Percentiles rank a stretch among this genome's conserved stretches.
These are phyloP conservation scores for Drosophila neutralis DNA, from an alignment of 2,888 invertebrate genomes.

Conservation along the genomic window DNA sequence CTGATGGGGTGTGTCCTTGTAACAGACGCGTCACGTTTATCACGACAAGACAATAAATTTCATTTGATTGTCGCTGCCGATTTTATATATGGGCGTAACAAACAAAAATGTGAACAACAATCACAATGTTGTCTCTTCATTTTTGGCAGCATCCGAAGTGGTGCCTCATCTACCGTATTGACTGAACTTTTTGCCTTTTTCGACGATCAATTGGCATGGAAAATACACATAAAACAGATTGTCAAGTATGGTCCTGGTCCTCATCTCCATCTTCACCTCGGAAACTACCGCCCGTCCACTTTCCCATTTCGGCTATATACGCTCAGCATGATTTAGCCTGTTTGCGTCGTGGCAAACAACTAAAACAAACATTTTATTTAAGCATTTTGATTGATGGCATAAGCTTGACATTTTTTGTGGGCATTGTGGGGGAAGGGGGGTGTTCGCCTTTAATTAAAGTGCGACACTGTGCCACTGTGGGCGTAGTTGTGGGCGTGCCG, in stretches of 20 bases:
- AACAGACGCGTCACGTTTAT: constrained; percentile 71
- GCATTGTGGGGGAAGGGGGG: constrained; percentile 25
- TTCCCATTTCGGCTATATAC: neutral
- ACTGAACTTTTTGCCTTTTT: constrained; percentile 50
- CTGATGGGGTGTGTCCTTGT: constrained; percentile 52
- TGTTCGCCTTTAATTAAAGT: constrained; percentile 72
- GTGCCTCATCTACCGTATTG: constrained; percentile 56
- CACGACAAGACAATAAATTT: constrained; percentile 80
- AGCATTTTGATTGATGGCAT: constrained; percentile 79
- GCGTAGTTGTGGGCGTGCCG: constrained; percentile 29
- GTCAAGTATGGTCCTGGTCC: constrained; percentile 48
- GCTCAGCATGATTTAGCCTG: constrained; percentile 35
- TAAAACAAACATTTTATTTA: constrained; percentile 77
- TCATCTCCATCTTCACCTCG: neutral
- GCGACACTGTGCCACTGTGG: constrained; percentile 17
- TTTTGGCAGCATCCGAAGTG: constrained; percentile 25
- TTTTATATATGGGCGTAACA: neutral
- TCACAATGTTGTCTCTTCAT: constrained; percentile 51
- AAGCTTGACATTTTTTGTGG: constrained; percentile 62
- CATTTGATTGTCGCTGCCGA: constrained; percentile 47
- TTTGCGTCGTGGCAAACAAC: constrained; percentile 50
- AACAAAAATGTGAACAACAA: constrained; percentile 31
- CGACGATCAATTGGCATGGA: constrained; percentile 47
- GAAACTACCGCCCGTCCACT: too few relatives aligned
- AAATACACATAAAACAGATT: constrained; percentile 52